Evolutionary conservation across 92 coral and sea anemone genomes (phyloP), one percentile per base, ranked within the genome.

Genomic region (Bergia puertoricense): DNA sequence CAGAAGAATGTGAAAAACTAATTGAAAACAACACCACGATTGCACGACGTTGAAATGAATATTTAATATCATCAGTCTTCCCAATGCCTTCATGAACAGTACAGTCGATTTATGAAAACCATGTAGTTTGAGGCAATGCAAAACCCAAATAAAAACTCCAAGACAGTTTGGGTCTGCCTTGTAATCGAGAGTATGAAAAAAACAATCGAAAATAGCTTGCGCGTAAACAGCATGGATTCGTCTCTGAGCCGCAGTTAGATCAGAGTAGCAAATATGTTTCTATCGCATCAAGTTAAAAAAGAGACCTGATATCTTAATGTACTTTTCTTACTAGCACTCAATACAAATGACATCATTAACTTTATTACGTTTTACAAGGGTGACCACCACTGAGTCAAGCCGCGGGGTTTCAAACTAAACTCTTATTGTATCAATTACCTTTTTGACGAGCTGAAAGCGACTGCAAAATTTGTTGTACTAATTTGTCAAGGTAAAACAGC

Each of bases 311-410:
- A 22, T 68, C 74, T n/a, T n/a, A 0, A 68, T 68, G 74, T 68
- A n/a, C 74, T 51, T 68, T 68, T 68, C 74, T 68, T 68, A 68
- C 74, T n/a, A 68, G 74, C 74, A 68, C 39, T 68, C 74, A 22
- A 68, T 68, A 68, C 74, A 68, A 68, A 68, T n/a, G 74, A 7
- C 4, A 68, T 68, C 74, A n/a, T 68, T 68, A 68, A 68, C 74
- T 68, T 68, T 7, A 68, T 68, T 68, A 68, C 74, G 74, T 18
- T 68, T 68, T 68, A 18, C 74, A 68, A 22, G 74, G 74, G 74
- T 68, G 20, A 68, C 20, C 74, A 68, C 18, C 74, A 68, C 36
- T 2, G 1, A 22, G 74, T 20, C 36, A 66, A 66, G n/a, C 72
- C 15, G 15, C 15, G 11, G 72, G n/a, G 0, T 66, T 66, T 66